Evolutionary conservation across 2,113 vertebrate genomes (phyloP).

Genomic region (Campylorhamphus procurvoides): DNA sequence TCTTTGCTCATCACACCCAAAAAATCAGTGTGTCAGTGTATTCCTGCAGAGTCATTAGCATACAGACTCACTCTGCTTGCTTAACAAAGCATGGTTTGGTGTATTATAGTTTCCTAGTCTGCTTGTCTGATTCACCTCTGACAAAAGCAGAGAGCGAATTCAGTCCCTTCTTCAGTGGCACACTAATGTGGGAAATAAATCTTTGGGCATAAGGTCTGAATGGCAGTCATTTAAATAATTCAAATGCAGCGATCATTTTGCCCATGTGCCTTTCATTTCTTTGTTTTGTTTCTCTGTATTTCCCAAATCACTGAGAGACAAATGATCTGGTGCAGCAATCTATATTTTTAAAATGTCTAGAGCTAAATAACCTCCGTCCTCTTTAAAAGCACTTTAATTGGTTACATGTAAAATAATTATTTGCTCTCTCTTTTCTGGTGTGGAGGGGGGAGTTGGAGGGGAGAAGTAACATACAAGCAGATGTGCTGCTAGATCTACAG

Average conservation of each 20-base stretch:
- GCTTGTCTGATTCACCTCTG: slow-evolving; percentile 58
- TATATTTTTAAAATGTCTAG: slow-evolving; percentile 30
- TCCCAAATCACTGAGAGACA: slow-evolving; percentile 32
- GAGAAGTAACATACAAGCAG: slow-evolving; percentile 93
- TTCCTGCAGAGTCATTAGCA: slow-evolving; percentile 75
- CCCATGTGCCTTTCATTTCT: slow-evolving; percentile 38
- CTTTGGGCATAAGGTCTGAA: slow-evolving; percentile 57
- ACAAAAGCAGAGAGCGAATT: slow-evolving; percentile 57
- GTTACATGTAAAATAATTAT: slow-evolving; percentile 65
- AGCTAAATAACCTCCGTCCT: slow-evolving; percentile 29
- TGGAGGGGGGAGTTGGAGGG: slow-evolving; percentile 83
- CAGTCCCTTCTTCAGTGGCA: slow-evolving; percentile 20
- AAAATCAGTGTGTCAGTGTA: slow-evolving; percentile 64
- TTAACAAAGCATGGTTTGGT: slow-evolving; percentile 75
- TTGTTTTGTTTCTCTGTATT: slow-evolving; percentile 70
- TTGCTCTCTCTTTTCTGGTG: slow-evolving; percentile 73
- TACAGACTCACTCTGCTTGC: slow-evolving; percentile 66
- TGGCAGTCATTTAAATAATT: slow-evolving; percentile 69
- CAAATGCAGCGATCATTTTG: slow-evolving; percentile 42
- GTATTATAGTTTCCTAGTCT: slow-evolving; percentile 48
- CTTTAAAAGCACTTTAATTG: slow-evolving; percentile 53
- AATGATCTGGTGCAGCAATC: not conserved
- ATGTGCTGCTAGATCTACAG: slow-evolving; percentile 99
- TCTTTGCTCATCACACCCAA: slow-evolving; percentile 72
- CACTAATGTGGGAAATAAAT: slow-evolving; percentile 45